Conservation (phyloP, 2,797 vertebrate species). For the Macroramphosus scolopax region DNA sequence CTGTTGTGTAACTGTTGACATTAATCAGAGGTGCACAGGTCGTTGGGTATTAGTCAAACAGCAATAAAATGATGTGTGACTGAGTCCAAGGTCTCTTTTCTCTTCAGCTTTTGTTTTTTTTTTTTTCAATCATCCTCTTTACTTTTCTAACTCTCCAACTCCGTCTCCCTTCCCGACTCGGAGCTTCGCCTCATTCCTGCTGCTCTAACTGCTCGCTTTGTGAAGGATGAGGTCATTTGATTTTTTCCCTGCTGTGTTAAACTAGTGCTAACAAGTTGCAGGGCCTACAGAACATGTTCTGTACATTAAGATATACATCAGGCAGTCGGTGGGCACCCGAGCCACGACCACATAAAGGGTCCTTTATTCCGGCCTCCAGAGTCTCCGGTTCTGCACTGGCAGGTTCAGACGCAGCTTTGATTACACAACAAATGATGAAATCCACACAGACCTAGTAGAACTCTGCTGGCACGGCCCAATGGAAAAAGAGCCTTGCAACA, state of each 20-base stretch:
- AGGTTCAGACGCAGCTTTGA: conserved; percentile 76
- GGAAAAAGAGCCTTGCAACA: conserved; percentile 83
- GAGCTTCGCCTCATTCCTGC: conserved; percentile 41
- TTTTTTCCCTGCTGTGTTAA: conserved; percentile 67
- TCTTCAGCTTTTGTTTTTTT: too few relatives aligned
- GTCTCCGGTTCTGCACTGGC: conserved; percentile 71
- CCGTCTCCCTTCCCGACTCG: conserved; percentile 24
- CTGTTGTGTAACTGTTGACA: conserved; percentile 19
- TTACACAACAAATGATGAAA: conserved; percentile 78
- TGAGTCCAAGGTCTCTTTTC: conserved; percentile 11
- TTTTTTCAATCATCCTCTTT: conserved; percentile 16
- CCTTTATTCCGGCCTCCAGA: conserved; percentile 75
- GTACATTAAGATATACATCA: conserved; percentile 81
- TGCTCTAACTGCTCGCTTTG: conserved; percentile 69
- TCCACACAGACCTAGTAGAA: conserved; percentile 71
- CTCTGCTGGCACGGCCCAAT: conserved; percentile 69
- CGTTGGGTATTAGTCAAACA: conserved; percentile 4
- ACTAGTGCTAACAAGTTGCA: conserved; percentile 81
- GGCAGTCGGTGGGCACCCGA: conserved; percentile 69
- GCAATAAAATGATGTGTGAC: conserved; percentile 2
- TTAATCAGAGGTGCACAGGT: conserved; percentile 31
- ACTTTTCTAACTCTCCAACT: conserved; percentile 16
- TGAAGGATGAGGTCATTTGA: conserved; percentile 77
- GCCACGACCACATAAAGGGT: conserved; percentile 72
- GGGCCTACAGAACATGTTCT: conserved; percentile 75